These are phyloP conservation scores for Tipula lateralis DNA, from an alignment of 2,888 invertebrate genomes.

Conservation along the genomic window DNA sequence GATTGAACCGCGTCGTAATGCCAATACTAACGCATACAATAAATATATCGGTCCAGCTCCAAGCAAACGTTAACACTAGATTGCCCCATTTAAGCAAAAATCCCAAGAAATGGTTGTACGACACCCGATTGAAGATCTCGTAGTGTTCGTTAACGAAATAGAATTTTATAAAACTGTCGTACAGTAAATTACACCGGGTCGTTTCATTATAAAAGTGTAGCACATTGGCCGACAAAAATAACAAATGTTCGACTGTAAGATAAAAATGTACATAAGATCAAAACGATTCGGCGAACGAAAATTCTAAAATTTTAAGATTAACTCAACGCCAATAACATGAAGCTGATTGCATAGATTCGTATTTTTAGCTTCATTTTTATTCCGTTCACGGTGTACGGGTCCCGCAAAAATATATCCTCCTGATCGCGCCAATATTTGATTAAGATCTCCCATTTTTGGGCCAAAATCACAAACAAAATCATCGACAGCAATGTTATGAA, in stretches of 20 bases:
- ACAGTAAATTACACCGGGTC: slow-evolving; percentile 42
- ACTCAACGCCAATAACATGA: slow-evolving; percentile 38
- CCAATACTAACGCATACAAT: slow-evolving; percentile 63
- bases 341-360: slow-evolving; percentile 39
- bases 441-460: background rate
- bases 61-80: slow-evolving; percentile 57
- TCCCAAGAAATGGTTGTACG: background rate
- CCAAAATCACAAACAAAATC: background rate
- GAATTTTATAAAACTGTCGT: slow-evolving; percentile 41
- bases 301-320: slow-evolving; percentile 32
- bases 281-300: background rate
- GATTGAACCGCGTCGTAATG: slow-evolving; percentile 59
- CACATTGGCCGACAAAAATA: slow-evolving; percentile 40
- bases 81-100: slow-evolving; percentile 41
- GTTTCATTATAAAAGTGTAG: slow-evolving; percentile 42
- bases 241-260: slow-evolving; percentile 38
- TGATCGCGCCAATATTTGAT: slow-evolving; percentile 37
- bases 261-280: background rate
- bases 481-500: background rate
- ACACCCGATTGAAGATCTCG: background rate
- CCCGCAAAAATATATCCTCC: slow-evolving; percentile 41
- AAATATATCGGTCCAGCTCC: slow-evolving; percentile 69
- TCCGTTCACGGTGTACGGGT: slow-evolving; percentile 39
- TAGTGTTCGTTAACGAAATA: slow-evolving; percentile 41
- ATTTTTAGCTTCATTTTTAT: slow-evolving; percentile 39